A percentile compares a stretch with the other conserved stretches of the same genome.
Evolutionary conservation across 2,888 invertebrate species (phyloP).

Genomic region (Diadegma fenestrale): DNA sequence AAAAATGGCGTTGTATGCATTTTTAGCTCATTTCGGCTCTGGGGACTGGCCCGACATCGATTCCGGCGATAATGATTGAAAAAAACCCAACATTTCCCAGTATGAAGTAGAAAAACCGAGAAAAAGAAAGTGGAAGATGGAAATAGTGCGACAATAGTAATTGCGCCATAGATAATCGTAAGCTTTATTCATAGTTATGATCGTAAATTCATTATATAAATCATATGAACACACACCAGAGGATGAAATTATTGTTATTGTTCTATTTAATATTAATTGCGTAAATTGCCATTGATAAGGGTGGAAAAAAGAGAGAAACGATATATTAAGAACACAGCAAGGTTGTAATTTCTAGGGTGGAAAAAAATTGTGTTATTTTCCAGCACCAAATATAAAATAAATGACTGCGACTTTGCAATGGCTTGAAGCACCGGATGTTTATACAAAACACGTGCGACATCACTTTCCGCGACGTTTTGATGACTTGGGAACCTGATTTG

Average conservation of each 20-base stretch:
- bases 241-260: constrained; percentile 59
- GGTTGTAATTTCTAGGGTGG: constrained; percentile 74
- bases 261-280: constrained; percentile 59
- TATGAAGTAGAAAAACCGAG: no score
- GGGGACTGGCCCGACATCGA: no score
- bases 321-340: constrained; percentile 64
- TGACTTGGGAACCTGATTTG: no score
- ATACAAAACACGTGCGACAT: no score
- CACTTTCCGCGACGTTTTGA: no score
- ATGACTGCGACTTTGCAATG: no score
- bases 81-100: no score
- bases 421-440: no score
- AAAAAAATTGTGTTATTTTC: constrained; percentile 62
- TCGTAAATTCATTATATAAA: constrained; percentile 77
- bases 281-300: constrained; percentile 71
- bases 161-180: constrained; percentile 73
- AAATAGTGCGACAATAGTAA: constrained; percentile 54
- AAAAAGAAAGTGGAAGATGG: constrained; percentile 15
- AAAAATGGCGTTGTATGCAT: no score
- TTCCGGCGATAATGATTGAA: no score
- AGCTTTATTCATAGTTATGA: constrained; percentile 78
- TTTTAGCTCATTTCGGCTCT: no score
- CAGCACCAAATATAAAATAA: constrained; percentile 66
- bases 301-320: constrained; percentile 26
- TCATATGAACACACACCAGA: constrained; percentile 77